Percentiles rank a stretch among this genome's conserved stretches.
Evolutionary conservation across 2,888 invertebrate species (phyloP).

Genomic region (Clitarchus hookeri): DNA sequence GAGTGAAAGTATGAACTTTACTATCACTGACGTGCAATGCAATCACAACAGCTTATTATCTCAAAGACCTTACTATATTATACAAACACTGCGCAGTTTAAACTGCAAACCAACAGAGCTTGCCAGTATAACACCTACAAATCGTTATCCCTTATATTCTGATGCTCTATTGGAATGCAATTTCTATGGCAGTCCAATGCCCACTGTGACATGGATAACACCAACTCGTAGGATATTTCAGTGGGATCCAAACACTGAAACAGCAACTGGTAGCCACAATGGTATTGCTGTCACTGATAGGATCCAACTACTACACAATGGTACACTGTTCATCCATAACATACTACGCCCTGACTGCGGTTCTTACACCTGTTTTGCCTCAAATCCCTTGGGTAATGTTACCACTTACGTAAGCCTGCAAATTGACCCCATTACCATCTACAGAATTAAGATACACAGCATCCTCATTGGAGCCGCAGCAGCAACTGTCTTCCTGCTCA

Average conservation of each 20-base stretch:
- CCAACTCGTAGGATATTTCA: constrained; percentile 73
- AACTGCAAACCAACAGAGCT: constrained; percentile 71
- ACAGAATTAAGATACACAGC: constrained; percentile 82
- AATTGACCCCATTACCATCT: constrained; percentile 84
- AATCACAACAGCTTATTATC: constrained; percentile 59
- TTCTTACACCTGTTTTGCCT: constrained; percentile 81
- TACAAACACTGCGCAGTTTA: constrained; percentile 70
- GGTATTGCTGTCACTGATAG: constrained; percentile 56
- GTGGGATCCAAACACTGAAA: constrained; percentile 73
- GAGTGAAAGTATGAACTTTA: constrained; percentile 57
- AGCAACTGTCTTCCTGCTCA: constrained; percentile 76
- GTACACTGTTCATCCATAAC: constrained; percentile 76
- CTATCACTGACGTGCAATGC: constrained; percentile 68
- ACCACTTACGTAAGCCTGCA: constrained; percentile 76
- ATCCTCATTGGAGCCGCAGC: constrained; percentile 79
- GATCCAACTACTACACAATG: constrained; percentile 73
- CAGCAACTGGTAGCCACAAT: constrained; percentile 46
- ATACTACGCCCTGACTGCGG: constrained; percentile 71
- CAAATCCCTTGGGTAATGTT: constrained; percentile 80
- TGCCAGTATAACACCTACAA: constrained; percentile 64
- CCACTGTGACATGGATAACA: constrained; percentile 85
- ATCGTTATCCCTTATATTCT: constrained; percentile 66
- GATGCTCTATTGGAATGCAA: constrained; percentile 77
- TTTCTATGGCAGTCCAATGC: constrained; percentile 74
- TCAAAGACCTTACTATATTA: constrained; percentile 63